Base-by-base conservation (phyloP, 30 jellyfish, hydroid and myxozoan species). In the Chrysaora quinquecirrha region DNA sequence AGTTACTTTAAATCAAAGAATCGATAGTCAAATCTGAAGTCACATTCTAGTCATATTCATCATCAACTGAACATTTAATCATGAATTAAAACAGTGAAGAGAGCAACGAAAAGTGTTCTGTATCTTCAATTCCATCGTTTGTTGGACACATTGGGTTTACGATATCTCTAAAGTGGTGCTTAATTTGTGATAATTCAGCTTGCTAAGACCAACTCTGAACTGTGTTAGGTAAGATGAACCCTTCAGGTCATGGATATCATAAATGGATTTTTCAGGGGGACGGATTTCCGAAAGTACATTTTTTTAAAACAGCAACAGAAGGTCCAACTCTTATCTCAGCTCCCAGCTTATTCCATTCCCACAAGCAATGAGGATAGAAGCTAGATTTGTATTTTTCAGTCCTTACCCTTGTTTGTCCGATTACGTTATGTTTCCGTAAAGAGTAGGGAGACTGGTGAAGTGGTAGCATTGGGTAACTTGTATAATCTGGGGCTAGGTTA, bases 261-360 rank as follows among this genome's bases (percentile, higher is more conserved):
- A 58, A 25, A 19, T 25, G 19, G 71, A 58, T 19, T 19, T 58
- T 58, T 21, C 71, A 58, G 71, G 71, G 16, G 54, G 20, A 7
- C 80, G 56, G 89, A 77, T 77, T 48, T 23, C 63, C 11, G 85
- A 50, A 31, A 67, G 30, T 33, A 47, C 22, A 74, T 81, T 73
- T 33, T 81, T 72, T 81, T 81, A 48, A 81, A 56, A 38, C 69
- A 49, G 91, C 69, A 56, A 34, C 64, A 38, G 88, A 78, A 27
- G 78, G 85, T 67, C 78, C 91, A 66, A 81, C 79, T 81, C 91
- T 81, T 48, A 81, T 62, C 74, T 81, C 91, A 22, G 68, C 58
- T 27, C 30, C 78, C 27, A 81, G 82, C 34, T 81, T 73, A 56
- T 81, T 81, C 85, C 91, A 81, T 81, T 81, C 84, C 47, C 76